These are phyloP conservation scores for Drosophila baimaii DNA, from an alignment of 1,140 invertebrate species.

Conservation along the genomic window DNA sequence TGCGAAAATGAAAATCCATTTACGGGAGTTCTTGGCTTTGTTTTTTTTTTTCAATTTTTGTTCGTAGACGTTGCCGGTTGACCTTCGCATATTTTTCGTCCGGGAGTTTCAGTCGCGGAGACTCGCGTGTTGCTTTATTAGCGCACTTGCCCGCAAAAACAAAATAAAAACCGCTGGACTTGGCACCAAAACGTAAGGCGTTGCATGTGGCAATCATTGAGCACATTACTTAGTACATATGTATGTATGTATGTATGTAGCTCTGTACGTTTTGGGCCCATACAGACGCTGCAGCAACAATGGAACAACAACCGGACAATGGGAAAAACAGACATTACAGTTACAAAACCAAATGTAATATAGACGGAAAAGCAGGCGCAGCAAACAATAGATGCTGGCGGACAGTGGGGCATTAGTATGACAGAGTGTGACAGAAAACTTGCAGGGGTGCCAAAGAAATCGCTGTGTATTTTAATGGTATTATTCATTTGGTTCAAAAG, in stretches of 20 bases:
- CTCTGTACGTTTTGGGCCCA: conserved; percentile 41
- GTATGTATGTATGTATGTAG: background rate
- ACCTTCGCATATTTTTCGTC: conserved; percentile 72
- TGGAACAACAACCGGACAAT: conserved; percentile 44
- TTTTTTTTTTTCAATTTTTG: conserved; percentile 9
- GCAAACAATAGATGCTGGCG: conserved; percentile 20
- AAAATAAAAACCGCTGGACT: conserved; percentile 68
- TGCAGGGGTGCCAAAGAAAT: background rate
- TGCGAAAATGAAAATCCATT: conserved; percentile 37
- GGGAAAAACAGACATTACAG: conserved; percentile 72
- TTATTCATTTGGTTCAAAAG: background rate
- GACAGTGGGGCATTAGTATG: conserved; percentile 17
- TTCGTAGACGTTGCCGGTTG: conserved; percentile 43
- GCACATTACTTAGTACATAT: conserved; percentile 68
- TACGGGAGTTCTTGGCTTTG: conserved; percentile 25
- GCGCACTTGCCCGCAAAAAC: conserved; percentile 60
- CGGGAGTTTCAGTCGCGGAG: conserved; percentile 51
- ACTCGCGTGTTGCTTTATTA: conserved; percentile 62
- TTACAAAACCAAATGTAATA: conserved; percentile 77
- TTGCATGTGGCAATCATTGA: conserved; percentile 73
- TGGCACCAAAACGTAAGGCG: conserved; percentile 78
- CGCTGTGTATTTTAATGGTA: background rate
- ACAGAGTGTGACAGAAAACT: background rate
- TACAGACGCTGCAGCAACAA: conserved; percentile 44
- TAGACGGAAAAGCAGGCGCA: conserved; percentile 43